phyloP scores from a whole-genome alignment of 2,797 vertebrate species.

The Philypnodon macrostomus region DNA sequence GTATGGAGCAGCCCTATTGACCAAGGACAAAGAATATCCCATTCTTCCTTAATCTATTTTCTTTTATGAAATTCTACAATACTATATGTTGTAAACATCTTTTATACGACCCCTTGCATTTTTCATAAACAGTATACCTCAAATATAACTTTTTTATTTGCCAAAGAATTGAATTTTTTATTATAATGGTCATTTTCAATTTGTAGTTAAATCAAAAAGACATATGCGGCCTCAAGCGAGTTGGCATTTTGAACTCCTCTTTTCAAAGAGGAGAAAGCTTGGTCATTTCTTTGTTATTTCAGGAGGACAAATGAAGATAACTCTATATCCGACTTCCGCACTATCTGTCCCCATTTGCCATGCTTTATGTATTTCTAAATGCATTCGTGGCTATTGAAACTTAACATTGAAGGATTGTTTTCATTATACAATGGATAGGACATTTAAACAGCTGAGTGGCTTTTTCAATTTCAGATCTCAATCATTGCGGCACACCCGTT shows the following conservation, averaged over 20 bases:
- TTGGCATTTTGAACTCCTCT: neutral
- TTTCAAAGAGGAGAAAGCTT: neutral
- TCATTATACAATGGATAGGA: conserved; percentile 76
- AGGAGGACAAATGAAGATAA: conserved; percentile 8
- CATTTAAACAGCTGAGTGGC: conserved; percentile 75
- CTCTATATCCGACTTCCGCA: conserved; percentile 13
- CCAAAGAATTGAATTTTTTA: conserved; percentile 1
- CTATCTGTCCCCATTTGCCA: conserved; percentile 60
- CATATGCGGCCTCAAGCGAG: neutral
- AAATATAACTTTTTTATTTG: neutral
- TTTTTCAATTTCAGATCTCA: conserved; percentile 75
- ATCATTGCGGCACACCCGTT: conserved; percentile 44
- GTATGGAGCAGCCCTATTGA: too few species aligned
- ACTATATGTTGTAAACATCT: neutral
- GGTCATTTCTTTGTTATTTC: conserved; percentile 17
- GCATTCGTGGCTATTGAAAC: conserved; percentile 65
- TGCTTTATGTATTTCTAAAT: conserved; percentile 70
- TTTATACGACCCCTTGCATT: neutral
- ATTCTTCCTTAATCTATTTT: neutral
- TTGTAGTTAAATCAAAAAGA: neutral
- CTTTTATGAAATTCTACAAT: neutral
- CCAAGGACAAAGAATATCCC: neutral
- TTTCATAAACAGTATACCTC: conserved; percentile 1
- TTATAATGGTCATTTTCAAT: neutral
- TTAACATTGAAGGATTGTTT: conserved; percentile 77